These are phyloP conservation scores for Eclectus roratus DNA, from an alignment of 2,113 vertebrate species.

Conservation along the genomic window DNA sequence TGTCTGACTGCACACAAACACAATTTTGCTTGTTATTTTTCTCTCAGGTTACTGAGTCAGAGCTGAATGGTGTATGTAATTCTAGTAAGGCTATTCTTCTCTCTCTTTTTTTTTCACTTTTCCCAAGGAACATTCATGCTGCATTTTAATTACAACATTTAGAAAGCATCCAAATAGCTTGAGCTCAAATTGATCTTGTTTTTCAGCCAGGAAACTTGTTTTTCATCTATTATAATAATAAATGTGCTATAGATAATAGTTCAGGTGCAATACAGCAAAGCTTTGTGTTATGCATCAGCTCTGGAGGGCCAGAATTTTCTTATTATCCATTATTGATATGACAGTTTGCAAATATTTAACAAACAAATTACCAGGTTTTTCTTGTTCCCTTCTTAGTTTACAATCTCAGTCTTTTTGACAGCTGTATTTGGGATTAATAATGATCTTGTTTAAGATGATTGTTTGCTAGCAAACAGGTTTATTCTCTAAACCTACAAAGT, in stretches of 20 bases:
- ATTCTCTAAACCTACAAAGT: not conserved
- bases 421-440: conserved; percentile 45
- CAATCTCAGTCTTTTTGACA: conserved; percentile 20
- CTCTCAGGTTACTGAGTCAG: not conserved
- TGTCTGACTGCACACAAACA: conserved; percentile 8
- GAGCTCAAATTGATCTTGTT: conserved; percentile 59
- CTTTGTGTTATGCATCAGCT: conserved; percentile 11
- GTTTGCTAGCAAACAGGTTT: conserved; percentile 16
- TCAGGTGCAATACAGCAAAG: conserved; percentile 5
- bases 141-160: conserved; percentile 59
- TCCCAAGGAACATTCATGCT: not conserved
- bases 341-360: conserved; percentile 57
- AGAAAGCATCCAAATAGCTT: not conserved
- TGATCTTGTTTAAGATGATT: conserved; percentile 13
- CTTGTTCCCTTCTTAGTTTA: conserved; percentile 26
- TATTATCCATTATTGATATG: conserved; percentile 52
- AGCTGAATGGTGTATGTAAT: not conserved
- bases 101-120: not conserved
- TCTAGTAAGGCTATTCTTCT: not conserved
- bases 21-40: not conserved
- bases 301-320: conserved; percentile 18
- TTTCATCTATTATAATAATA: conserved; percentile 47
- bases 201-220: conserved; percentile 42
- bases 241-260: conserved; percentile 58
- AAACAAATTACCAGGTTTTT: conserved; percentile 49